These are phyloP conservation scores for Abrostola triplasia DNA, from an alignment of 2,888 invertebrate species.

Conservation along the genomic window DNA sequence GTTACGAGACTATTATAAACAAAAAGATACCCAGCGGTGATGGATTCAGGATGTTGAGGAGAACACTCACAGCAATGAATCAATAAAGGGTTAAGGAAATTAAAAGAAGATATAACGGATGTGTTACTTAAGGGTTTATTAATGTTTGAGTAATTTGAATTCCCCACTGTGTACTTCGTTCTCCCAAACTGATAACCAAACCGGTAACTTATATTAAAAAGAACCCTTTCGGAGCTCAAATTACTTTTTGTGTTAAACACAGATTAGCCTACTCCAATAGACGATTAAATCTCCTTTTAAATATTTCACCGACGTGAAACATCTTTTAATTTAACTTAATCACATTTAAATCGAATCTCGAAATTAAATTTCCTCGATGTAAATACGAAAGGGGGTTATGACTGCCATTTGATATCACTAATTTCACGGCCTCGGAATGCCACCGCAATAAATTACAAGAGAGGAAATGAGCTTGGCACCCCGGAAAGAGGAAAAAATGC, in stretches of 20 bases:
- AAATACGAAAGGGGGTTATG: conserved; percentile 70
- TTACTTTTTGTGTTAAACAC: conserved; percentile 48
- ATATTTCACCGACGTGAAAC: conserved; percentile 41
- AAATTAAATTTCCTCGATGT: conserved; percentile 71
- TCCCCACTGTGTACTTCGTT: conserved; percentile 5
- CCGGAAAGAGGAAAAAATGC: conserved; percentile 85
- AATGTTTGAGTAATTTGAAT: neutral
- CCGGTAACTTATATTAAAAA: conserved; percentile 40
- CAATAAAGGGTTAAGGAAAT: too few species aligned
- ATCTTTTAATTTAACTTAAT: conserved; percentile 50
- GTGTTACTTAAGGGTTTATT: neutral
- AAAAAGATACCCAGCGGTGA: too few species aligned
- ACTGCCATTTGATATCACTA: conserved; percentile 81
- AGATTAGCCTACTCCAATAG: conserved; percentile 47
- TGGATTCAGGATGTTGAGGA: too few species aligned
- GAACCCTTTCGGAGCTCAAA: conserved; percentile 32
- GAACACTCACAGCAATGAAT: too few species aligned
- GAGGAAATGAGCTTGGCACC: conserved; percentile 83
- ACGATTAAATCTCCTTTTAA: conserved; percentile 47
- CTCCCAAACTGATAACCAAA: conserved; percentile 11
- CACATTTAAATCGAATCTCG: conserved; percentile 66
- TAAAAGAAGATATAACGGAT: neutral
- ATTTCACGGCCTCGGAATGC: conserved; percentile 76
- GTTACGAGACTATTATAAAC: too few species aligned
- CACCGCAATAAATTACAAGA: conserved; percentile 80